Evolutionary conservation across 2,888 invertebrate genomes (phyloP).

Genomic region (Macrosiphum euphorbiae): DNA sequence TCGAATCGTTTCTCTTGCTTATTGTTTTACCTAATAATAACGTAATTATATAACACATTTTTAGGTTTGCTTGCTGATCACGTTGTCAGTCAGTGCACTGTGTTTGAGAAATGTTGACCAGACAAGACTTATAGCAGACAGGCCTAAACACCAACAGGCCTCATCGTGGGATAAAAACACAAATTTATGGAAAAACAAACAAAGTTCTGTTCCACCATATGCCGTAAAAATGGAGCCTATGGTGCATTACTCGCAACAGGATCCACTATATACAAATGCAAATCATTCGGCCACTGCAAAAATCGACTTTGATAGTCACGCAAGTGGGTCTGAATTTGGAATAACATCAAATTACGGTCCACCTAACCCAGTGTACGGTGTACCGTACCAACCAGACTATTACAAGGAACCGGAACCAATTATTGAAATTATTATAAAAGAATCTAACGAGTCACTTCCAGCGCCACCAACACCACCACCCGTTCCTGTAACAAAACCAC

Average conservation of each 20-base stretch:
- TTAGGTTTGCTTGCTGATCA: slow-evolving; percentile 55
- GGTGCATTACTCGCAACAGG: slow-evolving; percentile 83
- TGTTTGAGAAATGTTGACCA: slow-evolving; percentile 36
- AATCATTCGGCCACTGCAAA: not conserved
- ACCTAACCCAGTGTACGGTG: slow-evolving; percentile 73
- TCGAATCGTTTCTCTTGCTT: not conserved
- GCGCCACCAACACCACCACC: slow-evolving; percentile 74
- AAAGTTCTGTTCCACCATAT: slow-evolving; percentile 74
- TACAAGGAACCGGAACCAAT: slow-evolving; percentile 89
- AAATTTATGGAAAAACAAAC: slow-evolving; percentile 44
- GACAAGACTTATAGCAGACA: slow-evolving; percentile 31
- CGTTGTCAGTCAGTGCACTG: not conserved
- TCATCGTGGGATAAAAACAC: slow-evolving; percentile 2
- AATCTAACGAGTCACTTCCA: slow-evolving; percentile 86
- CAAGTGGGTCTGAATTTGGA: slow-evolving; percentile 18
- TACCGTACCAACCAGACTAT: slow-evolving; percentile 72
- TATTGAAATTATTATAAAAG: slow-evolving; percentile 92
- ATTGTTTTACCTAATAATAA: not conserved
- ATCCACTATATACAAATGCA: slow-evolving; percentile 79
- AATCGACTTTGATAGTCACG: slow-evolving; percentile 24
- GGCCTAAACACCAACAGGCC: not conserved
- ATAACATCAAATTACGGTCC: slow-evolving; percentile 69
- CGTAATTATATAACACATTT: slow-evolving; percentile 1
- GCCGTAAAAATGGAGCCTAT: slow-evolving; percentile 86
- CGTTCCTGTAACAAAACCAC: slow-evolving; percentile 73